These are phyloP conservation scores for Chrosomus eos DNA, from an alignment of 2,797 vertebrate genomes.

Conservation along the genomic window DNA sequence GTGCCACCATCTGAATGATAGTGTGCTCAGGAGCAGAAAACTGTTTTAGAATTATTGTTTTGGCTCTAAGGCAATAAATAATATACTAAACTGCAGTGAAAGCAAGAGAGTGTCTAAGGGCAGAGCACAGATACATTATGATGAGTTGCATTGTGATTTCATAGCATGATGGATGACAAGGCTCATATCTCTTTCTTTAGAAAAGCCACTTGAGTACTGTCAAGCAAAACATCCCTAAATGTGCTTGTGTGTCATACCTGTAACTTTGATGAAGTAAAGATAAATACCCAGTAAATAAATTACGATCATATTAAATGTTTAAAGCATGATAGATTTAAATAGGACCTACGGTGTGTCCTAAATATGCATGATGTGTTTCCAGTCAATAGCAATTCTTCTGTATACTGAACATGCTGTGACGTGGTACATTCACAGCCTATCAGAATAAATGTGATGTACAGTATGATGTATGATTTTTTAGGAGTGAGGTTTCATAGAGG, in stretches of 20 bases:
- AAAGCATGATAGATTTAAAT: conserved; percentile 6
- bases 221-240: background rate
- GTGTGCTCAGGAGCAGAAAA: conserved; percentile 21
- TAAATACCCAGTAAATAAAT: conserved; percentile 22
- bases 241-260: background rate
- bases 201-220: conserved; percentile 46
- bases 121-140: conserved; percentile 58
- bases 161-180: conserved; percentile 29
- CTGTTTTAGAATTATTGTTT: conserved; percentile 35
- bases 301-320: conserved; percentile 27
- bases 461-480: background rate
- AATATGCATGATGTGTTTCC: background rate
- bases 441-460: background rate
- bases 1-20: background rate
- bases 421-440: background rate
- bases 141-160: conserved; percentile 60
- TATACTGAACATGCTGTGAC: background rate
- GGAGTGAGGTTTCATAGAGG: background rate
- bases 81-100: conserved; percentile 49
- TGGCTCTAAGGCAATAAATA: conserved; percentile 39
- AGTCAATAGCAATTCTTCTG: background rate
- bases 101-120: conserved; percentile 56
- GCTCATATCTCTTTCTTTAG: conserved; percentile 24
- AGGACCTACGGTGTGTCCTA: background rate
- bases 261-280: background rate